Conservation (phyloP, 1,140 invertebrate species). For the Rhyzopertha dominica region DNA sequence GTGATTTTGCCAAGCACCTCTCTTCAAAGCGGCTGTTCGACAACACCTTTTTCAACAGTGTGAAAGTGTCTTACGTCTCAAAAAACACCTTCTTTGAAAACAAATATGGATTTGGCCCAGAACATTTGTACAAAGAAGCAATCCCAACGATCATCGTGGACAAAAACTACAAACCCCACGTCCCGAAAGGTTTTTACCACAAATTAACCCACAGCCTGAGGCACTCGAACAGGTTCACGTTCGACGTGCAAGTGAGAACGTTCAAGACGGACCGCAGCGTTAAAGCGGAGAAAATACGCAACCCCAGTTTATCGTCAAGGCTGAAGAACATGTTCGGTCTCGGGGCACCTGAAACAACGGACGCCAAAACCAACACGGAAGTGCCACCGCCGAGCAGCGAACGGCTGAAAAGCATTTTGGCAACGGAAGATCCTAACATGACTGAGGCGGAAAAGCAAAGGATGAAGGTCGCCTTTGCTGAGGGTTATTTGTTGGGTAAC, state of each 20-base stretch:
- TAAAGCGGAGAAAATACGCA: conserved; percentile 61
- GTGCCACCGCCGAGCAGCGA: conserved; percentile 29
- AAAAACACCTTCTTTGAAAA: conserved; percentile 42
- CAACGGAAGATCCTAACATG: conserved; percentile 38
- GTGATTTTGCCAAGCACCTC: conserved; percentile 36
- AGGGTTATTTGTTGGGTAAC: conserved; percentile 75
- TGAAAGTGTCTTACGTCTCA: conserved; percentile 40
- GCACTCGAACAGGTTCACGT: conserved; percentile 44
- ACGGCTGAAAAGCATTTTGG: conserved; percentile 39
- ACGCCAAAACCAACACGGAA: conserved; percentile 20
- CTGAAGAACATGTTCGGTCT: conserved; percentile 52
- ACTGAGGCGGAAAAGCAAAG: conserved; percentile 58
- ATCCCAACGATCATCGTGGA: conserved; percentile 36
- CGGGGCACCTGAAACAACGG: conserved; percentile 16
- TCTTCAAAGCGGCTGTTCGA: conserved; percentile 30
- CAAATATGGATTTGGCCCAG: conserved; percentile 40
- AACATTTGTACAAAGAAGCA: conserved; percentile 20
- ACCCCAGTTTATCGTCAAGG: conserved; percentile 58
- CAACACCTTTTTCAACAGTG: conserved; percentile 36
- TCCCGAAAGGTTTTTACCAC: conserved; percentile 32
- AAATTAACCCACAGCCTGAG: conserved; percentile 28
- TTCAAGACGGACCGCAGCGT: conserved; percentile 73
- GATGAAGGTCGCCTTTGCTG: conserved; percentile 83
- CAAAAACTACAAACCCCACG: conserved; percentile 25
- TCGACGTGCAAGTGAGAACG: conserved; percentile 53